Conservation (phyloP, 2,888 invertebrate species). For the Aphrophora alni region DNA sequence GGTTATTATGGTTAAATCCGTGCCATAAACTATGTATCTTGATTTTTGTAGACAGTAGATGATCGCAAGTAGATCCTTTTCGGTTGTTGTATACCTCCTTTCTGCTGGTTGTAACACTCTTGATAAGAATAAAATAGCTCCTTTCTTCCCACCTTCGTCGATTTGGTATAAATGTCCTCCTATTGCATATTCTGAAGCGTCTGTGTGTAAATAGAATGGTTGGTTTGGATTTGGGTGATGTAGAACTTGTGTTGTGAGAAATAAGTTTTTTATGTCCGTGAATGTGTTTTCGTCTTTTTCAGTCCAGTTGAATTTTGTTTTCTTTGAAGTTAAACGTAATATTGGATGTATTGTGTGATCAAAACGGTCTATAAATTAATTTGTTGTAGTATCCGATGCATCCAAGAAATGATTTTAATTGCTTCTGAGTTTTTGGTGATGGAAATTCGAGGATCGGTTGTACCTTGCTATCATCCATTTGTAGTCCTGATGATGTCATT, state of each 20-base stretch:
- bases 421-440: not conserved
- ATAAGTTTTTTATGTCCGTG: not conserved
- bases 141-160: not conserved
- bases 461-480: slow-evolving; percentile 19
- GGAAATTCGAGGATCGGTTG: slow-evolving; percentile 13
- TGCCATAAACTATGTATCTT: not conserved
- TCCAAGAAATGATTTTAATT: slow-evolving; percentile 19
- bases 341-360: not conserved
- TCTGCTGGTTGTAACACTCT: not conserved
- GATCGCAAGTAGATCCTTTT: not conserved
- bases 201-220: slow-evolving; percentile 11
- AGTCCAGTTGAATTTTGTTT: slow-evolving; percentile 19
- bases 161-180: not conserved
- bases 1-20: not conserved
- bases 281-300: not conserved
- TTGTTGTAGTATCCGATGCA: slow-evolving; percentile 18
- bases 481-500: not conserved
- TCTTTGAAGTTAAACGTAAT: slow-evolving; percentile 4
- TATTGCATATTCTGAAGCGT: not conserved
- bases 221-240: not conserved
- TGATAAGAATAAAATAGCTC: not conserved
- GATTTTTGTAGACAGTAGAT: slow-evolving; percentile 14
- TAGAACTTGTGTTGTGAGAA: not conserved
- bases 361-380: slow-evolving; percentile 16
- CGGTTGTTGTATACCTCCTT: not conserved